A percentile compares a stretch with the other conserved stretches of the same genome.
Evolutionary conservation across 2,113 vertebrate genomes (phyloP).

Genomic region (Nycticebus coucang): DNA sequence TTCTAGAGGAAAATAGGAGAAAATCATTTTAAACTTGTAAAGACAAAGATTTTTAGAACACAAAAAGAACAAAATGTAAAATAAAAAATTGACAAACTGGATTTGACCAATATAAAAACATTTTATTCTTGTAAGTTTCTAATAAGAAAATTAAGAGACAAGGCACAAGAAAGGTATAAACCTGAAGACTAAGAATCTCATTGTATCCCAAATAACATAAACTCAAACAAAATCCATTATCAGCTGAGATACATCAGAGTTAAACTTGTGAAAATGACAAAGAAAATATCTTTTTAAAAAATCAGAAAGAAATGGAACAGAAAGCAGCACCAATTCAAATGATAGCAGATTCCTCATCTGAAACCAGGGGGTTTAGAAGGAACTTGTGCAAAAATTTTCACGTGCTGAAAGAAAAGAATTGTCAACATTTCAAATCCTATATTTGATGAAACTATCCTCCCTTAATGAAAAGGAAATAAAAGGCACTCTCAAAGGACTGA

Average conservation of each 20-base stretch:
- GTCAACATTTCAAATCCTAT: background rate
- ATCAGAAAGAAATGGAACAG: background rate
- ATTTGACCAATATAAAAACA: conserved; percentile 12
- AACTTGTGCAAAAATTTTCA: background rate
- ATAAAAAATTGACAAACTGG: background rate
- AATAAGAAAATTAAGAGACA: background rate
- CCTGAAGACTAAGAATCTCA: background rate
- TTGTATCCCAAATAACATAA: background rate
- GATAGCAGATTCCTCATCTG: background rate
- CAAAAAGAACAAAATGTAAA: conserved; percentile 17
- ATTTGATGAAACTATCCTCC: background rate
- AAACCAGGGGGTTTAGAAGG: background rate
- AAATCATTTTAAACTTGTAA: background rate
- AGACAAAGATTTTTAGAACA: background rate
- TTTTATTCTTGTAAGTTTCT: background rate
- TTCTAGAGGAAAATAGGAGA: background rate
- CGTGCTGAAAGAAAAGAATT: background rate
- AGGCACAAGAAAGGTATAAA: background rate
- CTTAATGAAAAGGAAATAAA: background rate
- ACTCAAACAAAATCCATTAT: background rate
- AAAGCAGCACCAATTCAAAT: background rate
- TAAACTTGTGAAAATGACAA: background rate
- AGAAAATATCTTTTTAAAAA: background rate
- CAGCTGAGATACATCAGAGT: background rate
- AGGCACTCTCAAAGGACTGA: background rate